These are phyloP conservation scores for Orchestes rusci DNA, from an alignment of 2,888 invertebrate species.

Conservation along the genomic window DNA sequence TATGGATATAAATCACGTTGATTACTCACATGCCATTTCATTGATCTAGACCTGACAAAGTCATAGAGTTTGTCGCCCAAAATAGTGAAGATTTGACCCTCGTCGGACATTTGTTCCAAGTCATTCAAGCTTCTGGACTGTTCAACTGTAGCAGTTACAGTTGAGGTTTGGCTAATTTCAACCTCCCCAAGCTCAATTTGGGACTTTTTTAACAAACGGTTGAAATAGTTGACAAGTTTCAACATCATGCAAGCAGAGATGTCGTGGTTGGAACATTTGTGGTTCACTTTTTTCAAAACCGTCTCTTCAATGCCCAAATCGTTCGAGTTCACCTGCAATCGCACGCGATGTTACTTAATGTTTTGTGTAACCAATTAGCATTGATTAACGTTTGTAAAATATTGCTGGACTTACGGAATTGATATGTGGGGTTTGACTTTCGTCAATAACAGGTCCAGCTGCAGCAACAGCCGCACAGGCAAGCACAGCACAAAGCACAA, in stretches of 20 bases:
- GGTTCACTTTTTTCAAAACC: constrained; percentile 65
- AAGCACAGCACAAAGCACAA: constrained; percentile 42
- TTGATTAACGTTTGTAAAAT: too few relatives aligned
- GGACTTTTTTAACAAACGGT: constrained; percentile 71
- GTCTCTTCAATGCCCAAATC: constrained; percentile 56
- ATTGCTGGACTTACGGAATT: constrained; percentile 45
- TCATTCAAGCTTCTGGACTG: constrained; percentile 39
- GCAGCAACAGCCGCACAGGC: constrained; percentile 32
- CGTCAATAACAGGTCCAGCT: constrained; percentile 42
- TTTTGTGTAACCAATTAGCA: too few relatives aligned
- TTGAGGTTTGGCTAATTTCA: constrained; percentile 61
- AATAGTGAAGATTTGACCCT: constrained; percentile 52
- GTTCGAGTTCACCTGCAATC: constrained; percentile 43
- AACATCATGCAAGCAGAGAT: constrained; percentile 77
- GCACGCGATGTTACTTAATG: too few relatives aligned
- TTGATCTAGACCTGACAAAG: constrained; percentile 67
- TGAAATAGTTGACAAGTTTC: constrained; percentile 75
- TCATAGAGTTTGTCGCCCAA: constrained; percentile 69
- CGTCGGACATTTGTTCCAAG: constrained; percentile 45
- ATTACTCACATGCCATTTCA: constrained; percentile 59
- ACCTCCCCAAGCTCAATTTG: constrained; percentile 70
- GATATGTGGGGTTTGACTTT: constrained; percentile 36
- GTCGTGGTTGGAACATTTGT: constrained; percentile 70
- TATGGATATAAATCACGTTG: too few relatives aligned
- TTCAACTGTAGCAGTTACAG: constrained; percentile 42